Conservation (phyloP, 2,113 vertebrate genomes). For the Mobula birostris region DNA sequence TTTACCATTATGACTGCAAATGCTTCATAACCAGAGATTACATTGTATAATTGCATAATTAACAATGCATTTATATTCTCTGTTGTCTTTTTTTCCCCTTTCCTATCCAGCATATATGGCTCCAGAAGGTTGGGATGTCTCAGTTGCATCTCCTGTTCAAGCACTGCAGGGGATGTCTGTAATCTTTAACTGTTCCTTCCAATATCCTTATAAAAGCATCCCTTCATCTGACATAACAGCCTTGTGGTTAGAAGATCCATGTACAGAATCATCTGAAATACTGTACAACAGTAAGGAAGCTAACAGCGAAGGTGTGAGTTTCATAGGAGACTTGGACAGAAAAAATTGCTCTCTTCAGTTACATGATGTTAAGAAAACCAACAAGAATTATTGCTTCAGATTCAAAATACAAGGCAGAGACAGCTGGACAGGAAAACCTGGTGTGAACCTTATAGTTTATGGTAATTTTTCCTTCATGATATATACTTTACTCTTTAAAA, state of each 20-base stretch:
- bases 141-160: background rate
- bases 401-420: background rate
- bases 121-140: background rate
- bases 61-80: background rate
- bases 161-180: background rate
- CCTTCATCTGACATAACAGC: background rate
- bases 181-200: background rate
- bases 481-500: background rate
- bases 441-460: background rate
- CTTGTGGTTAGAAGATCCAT: background rate
- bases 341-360: slow-evolving; percentile 18
- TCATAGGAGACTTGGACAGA: background rate
- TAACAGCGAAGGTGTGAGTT: background rate
- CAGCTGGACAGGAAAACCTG: background rate
- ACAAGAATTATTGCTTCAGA: background rate
- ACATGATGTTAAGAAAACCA: background rate
- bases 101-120: background rate
- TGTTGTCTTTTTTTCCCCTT: background rate
- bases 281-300: background rate
- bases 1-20: background rate
- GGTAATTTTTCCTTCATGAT: background rate
- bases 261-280: fast-evolving
- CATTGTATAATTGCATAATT: background rate
- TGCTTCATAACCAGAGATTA: background rate
- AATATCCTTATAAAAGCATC: background rate